Percentiles rank a stretch among this genome's conserved stretches.
These are phyloP conservation scores for Mormyrus iriodes DNA, from an alignment of 2,113 vertebrate species.

Conservation along the genomic window DNA sequence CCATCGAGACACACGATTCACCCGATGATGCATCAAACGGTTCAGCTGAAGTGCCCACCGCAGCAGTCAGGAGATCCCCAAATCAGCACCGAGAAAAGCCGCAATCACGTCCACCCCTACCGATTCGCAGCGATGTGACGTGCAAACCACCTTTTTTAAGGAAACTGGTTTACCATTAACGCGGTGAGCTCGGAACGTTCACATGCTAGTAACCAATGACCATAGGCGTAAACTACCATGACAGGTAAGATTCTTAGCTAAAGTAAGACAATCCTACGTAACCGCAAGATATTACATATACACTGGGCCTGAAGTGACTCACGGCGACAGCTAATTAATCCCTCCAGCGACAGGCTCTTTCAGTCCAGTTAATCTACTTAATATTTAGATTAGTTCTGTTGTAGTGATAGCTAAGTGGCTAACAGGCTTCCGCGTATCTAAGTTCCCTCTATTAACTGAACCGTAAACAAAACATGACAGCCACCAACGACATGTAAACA, in stretches of 20 bases:
- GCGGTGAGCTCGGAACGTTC: neutral
- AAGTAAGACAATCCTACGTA: slow-evolving; percentile 1
- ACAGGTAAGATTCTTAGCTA: neutral
- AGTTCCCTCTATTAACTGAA: neutral
- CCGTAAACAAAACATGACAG: neutral
- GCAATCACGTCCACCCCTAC: neutral
- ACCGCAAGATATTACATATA: neutral
- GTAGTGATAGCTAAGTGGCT: neutral
- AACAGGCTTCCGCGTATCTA: slow-evolving; percentile 11
- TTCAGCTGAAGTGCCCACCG: slow-evolving; percentile 41
- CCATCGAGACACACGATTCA: neutral
- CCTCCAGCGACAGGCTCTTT: neutral
- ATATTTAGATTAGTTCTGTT: neutral
- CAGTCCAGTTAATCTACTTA: neutral
- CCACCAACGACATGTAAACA: slow-evolving; percentile 10
- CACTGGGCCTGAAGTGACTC: neutral
- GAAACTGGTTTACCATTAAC: neutral
- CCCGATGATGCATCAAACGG: slow-evolving; percentile 3
- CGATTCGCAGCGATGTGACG: neutral
- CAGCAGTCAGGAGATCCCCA: neutral
- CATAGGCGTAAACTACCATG: neutral
- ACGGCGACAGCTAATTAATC: neutral
- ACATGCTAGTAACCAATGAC: neutral
- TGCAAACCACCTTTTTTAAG: neutral
- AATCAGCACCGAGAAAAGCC: neutral